Evolutionary conservation across 2,113 vertebrate species (phyloP), one percentile per base, ranked within the genome.

Genomic region (Eretmochelys imbricata): DNA sequence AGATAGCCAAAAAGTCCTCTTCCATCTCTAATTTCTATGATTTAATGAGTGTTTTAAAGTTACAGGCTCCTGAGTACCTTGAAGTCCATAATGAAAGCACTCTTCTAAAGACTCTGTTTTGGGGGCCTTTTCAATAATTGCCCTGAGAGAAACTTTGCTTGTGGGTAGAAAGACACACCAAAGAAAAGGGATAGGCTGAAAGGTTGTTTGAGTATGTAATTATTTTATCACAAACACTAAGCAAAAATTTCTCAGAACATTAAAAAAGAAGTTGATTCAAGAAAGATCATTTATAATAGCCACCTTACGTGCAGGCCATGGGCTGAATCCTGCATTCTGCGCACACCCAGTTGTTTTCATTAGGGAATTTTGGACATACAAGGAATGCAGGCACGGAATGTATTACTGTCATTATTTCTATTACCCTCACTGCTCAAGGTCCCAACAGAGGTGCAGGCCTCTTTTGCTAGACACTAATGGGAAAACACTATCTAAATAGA

Each of bases 221-320:
- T 69, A 19, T 87, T 96, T 96, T 91, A 42, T 91, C 38, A 83
- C 13, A 48, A 50, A 20, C 10, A 59, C 19, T 79, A 94, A 94
- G 91, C 80, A 59, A 62, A 96, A 91, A 65, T 10, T 84, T 35
- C 50, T 62, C 22, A 17, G 31, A 91, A 93, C 49, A 42, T 62
- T 93, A 87, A 95, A 97, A 5, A n/a, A 87, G 53, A 92, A 82
- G 65, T 22, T 46, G n/a, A 55, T 89, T 93, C 81, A 86, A 96
- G 82, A 97, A 95, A 82, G 35, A 46, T 3, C 59, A 35, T n/a
- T 46, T 91, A 57, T 54, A 93, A 57, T 27, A 78, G 69, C n/a
- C 55, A 9, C 6, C 16, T 50, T 48, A 75, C 59, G 85, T 82
- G 2, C 5, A 3, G 25, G 13, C 65, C 8, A 78, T 12, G 4